These are phyloP conservation scores for Thymelicus sylvestris DNA, from an alignment of 2,888 invertebrate genomes.

Conservation along the genomic window DNA sequence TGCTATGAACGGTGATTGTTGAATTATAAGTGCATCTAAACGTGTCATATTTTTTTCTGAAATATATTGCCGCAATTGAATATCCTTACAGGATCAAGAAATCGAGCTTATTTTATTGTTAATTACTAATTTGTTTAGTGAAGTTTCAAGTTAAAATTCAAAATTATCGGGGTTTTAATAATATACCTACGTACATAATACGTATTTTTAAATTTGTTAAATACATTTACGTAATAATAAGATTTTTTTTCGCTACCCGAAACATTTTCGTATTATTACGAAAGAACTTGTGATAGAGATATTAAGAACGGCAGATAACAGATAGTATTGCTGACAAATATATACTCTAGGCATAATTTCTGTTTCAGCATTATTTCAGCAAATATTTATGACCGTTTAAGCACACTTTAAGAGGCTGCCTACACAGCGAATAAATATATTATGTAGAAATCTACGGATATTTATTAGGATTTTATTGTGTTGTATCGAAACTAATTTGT, in stretches of 20 bases:
- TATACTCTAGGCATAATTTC: not conserved
- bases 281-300: too few species aligned
- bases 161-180: too few species aligned
- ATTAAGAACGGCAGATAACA: too few species aligned
- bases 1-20: constrained; percentile 65
- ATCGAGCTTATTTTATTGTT: too few species aligned
- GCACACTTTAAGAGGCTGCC: constrained; percentile 63
- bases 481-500: constrained; percentile 64
- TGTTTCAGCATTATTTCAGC: not conserved
- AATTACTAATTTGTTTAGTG: too few species aligned
- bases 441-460: constrained; percentile 45
- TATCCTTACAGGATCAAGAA: too few species aligned
- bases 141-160: too few species aligned
- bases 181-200: too few species aligned
- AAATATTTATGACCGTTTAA: constrained; percentile 7
- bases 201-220: too few species aligned
- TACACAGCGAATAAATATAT: constrained; percentile 74
- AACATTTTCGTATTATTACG: too few species aligned
- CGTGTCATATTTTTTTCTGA: not conserved
- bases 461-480: constrained; percentile 63
- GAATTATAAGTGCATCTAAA: constrained; percentile 13
- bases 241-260: too few species aligned
- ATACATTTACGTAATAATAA: too few species aligned
- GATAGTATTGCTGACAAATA: not conserved
- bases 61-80: not conserved